phyloP scores from a whole-genome alignment of 2,113 vertebrate genomes.

The Anser brachyrhynchus region DNA sequence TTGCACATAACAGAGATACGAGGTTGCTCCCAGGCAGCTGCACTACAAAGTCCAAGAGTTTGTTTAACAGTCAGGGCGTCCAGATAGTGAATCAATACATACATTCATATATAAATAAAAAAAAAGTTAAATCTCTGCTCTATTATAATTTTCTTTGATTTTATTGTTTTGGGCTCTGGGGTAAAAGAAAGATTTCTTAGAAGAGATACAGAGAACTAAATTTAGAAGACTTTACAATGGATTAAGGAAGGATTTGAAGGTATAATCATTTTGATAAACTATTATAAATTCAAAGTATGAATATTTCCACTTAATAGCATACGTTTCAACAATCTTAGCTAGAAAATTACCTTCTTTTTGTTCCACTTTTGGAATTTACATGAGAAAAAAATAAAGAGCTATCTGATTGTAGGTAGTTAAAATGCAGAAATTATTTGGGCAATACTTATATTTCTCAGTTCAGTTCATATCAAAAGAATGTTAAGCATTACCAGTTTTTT shows the following conservation, averaged over 20 bases:
- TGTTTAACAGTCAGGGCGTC: background rate
- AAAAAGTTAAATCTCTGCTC: background rate
- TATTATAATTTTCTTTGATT: background rate
- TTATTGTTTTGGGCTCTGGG: background rate
- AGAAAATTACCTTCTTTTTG: background rate
- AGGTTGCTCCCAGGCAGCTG: constrained; percentile 17
- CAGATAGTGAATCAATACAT: background rate
- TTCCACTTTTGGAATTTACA: background rate
- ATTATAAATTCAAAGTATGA: background rate
- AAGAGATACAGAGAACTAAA: background rate
- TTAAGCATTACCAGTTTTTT: background rate
- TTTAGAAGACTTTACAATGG: background rate
- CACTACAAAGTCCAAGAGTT: background rate
- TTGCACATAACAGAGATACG: background rate
- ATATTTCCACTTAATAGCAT: background rate
- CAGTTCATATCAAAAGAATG: background rate
- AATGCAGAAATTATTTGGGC: background rate
- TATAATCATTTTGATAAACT: background rate
- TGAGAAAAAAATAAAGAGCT: background rate
- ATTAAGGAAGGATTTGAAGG: background rate
- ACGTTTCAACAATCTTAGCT: background rate
- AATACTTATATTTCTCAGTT: background rate
- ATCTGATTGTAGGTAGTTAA: constrained; percentile 1
- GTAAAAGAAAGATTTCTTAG: constrained; percentile 1
- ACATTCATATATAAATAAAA: background rate